Conservation (phyloP, 2,113 vertebrate species). For the Serranochromis macrocephalus region DNA sequence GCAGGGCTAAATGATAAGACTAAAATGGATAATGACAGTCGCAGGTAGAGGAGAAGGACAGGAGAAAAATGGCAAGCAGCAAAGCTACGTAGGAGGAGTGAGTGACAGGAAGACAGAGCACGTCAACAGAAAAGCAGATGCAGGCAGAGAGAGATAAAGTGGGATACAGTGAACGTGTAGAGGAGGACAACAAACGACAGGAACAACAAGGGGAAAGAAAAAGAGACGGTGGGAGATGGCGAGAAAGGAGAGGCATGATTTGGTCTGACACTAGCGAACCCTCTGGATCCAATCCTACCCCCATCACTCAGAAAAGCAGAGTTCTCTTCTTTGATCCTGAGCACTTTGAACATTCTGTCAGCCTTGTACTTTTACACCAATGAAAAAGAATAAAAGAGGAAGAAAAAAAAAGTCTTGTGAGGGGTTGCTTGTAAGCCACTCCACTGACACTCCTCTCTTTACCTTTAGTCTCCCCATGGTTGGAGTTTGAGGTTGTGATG, state of each 20-base stretch:
- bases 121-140: neutral
- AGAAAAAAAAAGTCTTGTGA: neutral
- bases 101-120: neutral
- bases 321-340: conserved; percentile 65
- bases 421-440: conserved; percentile 13
- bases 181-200: neutral
- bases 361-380: conserved; percentile 49
- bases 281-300: conserved; percentile 47
- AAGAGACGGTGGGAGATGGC: neutral
- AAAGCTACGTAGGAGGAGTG: neutral
- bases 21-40: conserved; percentile 5
- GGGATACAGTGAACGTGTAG: conserved; percentile 1
- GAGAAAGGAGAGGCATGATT: conserved; percentile 19
- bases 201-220: neutral
- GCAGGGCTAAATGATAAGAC: neutral
- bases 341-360: conserved; percentile 71
- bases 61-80: neutral
- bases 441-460: neutral
- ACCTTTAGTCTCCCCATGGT: neutral
- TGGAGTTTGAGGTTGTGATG: neutral
- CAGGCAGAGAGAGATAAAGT: neutral
- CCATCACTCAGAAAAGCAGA: conserved; percentile 46
- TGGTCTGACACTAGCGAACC: conserved; percentile 45
- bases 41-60: neutral
- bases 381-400: neutral